Evolutionary conservation across 2,113 vertebrate species (phyloP), one percentile per base, ranked within the genome.

Genomic region (Semnornis frantzii): DNA sequence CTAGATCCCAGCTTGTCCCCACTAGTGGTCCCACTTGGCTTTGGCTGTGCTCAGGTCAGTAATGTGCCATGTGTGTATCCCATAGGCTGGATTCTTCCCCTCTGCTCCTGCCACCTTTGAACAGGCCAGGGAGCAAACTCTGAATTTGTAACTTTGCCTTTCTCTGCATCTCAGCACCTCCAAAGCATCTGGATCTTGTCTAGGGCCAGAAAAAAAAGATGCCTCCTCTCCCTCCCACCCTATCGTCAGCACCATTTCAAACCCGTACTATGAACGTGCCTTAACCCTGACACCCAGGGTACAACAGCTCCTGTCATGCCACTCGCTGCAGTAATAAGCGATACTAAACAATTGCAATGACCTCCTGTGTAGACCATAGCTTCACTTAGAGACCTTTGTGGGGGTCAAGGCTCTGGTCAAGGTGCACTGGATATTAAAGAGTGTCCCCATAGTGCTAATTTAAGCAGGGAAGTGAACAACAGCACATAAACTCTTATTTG

Each of bases 21-120:
- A 14, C 4, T 27, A 62, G 4, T 55, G 6, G 2, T 42, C 19
- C 18, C 0, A 0, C 10, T 80, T 7, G 0, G 0, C 7, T 73
- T 25, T 42, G 50, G 8, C 59, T 83, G 18, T 62, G 57, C 19
- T 19, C 17, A 55, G 17, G 15, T 46, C 78, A 59, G n/a, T 57
- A 62, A 16, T 7, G 0, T 12, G 15, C 8, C 10, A 1, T 12
- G 12, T 24, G 9, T 69, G 20, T 24, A 21, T 65, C 14, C 69
- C 15, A 25, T 1, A 1, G 64, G 23, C 12, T 77, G 70, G 33
- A 24, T 70, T 58, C 39, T 74, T 81, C 46, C 31, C 34, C 34
- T 1, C 1, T 12, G 15, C 23, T 86, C 9, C 20, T 70, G 50
- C 15, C 10, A 54, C 10, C 9, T 83, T 39, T 83, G 39, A 82